Base-by-base conservation (phyloP, 1,140 invertebrate species). In the Papilio helenus region DNA sequence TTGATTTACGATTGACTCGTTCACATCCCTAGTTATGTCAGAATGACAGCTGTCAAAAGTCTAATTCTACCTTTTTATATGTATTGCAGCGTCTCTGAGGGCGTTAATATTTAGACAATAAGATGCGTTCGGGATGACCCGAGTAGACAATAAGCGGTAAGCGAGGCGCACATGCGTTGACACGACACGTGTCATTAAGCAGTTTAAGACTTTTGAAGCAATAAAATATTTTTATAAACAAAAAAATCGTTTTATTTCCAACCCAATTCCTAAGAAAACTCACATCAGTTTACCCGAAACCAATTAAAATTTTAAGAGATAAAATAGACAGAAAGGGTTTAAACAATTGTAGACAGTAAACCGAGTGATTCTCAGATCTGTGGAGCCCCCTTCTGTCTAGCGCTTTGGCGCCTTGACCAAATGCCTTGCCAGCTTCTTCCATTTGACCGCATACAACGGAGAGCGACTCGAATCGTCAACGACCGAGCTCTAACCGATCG, bases 181-280 rank as follows among this genome's bases (percentile, higher is more conserved):
- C 65, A 77, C 42, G 44, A 42, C 58, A 80, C 76, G 74, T 73
- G 73, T 72, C 58, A 72, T 49, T 78, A 80, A 79, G 68, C 34
- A 76, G 65, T 84, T n/a, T 81, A 82, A 84, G 81, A 82, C 79
- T 81, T 81, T 83, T 85, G 78, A 87, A 89, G 84, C 86, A 92
- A 90, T 90, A 90, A 92, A 85, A 91, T 92, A 92, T 92, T 91
- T 92, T 92, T 91, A 74, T 92, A 91, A 49, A 72, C 49, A 77
- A 39, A 39, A 39, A 39, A 7, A 16, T 16, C 18, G 29, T 86
- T 85, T 85, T 79, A 83, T 88, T 85, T 79, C 68, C 55, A 29
- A 7, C 58, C 8, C 29, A 20, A 74, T 58, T 29, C 12, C 46
- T 16, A n/a, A n/a, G 44, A 46, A 46, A 46, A 1, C 44, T 7